These are phyloP conservation scores for Homalodisca vitripennis DNA, from an alignment of 1,140 invertebrate genomes.

Conservation along the genomic window DNA sequence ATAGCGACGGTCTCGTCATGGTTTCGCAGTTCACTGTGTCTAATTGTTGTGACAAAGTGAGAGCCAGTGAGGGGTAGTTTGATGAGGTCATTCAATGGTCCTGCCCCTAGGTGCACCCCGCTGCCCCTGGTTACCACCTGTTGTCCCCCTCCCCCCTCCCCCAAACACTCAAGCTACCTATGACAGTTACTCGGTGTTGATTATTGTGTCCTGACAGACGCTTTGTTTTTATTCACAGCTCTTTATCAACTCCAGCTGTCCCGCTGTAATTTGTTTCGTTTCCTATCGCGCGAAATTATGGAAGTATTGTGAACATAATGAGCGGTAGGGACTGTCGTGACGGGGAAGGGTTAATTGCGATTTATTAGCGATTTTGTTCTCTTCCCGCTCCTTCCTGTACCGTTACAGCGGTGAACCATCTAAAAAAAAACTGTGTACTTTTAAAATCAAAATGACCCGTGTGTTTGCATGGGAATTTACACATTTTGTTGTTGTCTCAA, in stretches of 20 bases:
- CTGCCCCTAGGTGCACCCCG: not conserved
- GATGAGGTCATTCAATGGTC: slow-evolving; percentile 18
- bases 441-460: too few species aligned
- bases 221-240: slow-evolving; percentile 4
- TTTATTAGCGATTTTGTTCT: too few species aligned
- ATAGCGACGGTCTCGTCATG: slow-evolving; percentile 2
- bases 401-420: too few species aligned
- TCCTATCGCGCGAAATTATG: too few species aligned
- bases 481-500: too few species aligned
- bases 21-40: slow-evolving; percentile 21
- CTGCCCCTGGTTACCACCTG: not conserved
- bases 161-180: too few species aligned
- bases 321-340: not conserved
- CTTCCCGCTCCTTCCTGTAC: too few species aligned
- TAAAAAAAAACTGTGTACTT: too few species aligned
- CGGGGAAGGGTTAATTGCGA: not conserved
- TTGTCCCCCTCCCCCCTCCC: not conserved
- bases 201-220: slow-evolving; percentile 4
- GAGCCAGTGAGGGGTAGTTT: not conserved
- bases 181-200: not conserved
- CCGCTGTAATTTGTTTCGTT: not conserved
- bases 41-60: slow-evolving; percentile 26
- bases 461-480: too few species aligned
- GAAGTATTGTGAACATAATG: too few species aligned
- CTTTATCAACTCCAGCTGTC: slow-evolving; percentile 1